Evolutionary conservation across 2,797 vertebrate genomes (phyloP).

Genomic region (Hozukius guyotensis): DNA sequence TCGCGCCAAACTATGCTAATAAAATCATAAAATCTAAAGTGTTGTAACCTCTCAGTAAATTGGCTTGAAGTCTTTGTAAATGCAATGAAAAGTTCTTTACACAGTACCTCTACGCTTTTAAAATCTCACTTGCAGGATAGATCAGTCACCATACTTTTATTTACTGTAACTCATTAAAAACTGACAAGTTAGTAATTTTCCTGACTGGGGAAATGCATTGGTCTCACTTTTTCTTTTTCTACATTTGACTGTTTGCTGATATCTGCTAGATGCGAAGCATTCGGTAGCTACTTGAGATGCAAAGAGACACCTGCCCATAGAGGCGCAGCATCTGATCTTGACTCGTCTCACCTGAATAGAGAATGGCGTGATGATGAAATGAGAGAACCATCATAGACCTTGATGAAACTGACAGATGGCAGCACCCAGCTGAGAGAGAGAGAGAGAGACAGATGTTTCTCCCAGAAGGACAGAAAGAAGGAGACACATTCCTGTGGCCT

Average conservation of each 20-base stretch:
- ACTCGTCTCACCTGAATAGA: constrained; percentile 39
- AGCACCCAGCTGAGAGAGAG: constrained; percentile 10
- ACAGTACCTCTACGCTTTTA: background rate
- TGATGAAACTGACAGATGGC: constrained; percentile 45
- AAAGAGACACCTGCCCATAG: constrained; percentile 24
- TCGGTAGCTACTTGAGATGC: constrained; percentile 49
- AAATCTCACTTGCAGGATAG: background rate
- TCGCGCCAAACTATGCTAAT: background rate
- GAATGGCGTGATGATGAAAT: constrained; percentile 29
- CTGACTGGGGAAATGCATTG: background rate
- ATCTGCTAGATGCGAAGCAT: background rate
- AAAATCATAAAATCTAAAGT: background rate
- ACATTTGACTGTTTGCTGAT: background rate
- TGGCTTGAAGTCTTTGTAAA: background rate
- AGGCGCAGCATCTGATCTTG: constrained; percentile 33
- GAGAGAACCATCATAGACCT: constrained; percentile 30
- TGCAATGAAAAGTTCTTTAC: background rate
- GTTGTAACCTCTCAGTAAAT: background rate
- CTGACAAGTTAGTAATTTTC: background rate
- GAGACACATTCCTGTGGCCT: background rate
- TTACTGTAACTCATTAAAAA: background rate
- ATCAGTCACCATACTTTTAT: background rate
- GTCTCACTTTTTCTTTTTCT: background rate
- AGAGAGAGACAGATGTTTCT: constrained; percentile 4
- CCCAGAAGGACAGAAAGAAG: background rate